Evolutionary conservation across 2,113 vertebrate genomes (phyloP).

Genomic region (Nestor notabilis): DNA sequence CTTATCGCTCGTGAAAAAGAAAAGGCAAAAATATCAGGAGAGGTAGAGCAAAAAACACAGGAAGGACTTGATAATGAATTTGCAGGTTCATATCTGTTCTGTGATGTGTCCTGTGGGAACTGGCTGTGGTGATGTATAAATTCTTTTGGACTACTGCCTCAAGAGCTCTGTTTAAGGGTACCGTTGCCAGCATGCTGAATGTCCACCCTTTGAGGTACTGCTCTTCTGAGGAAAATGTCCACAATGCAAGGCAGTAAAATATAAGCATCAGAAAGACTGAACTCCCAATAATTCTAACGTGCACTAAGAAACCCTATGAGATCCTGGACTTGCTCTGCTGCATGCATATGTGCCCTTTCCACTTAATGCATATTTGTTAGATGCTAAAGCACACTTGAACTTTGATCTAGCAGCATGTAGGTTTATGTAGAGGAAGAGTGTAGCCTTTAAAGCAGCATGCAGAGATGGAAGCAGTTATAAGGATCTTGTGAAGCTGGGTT

Average conservation of each 20-base stretch:
- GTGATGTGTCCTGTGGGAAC: not conserved
- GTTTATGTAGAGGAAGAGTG: not conserved
- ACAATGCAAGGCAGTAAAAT: not conserved
- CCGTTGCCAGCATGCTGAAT: not conserved
- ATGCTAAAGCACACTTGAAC: not conserved
- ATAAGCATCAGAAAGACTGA: not conserved
- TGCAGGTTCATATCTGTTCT: not conserved
- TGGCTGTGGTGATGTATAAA: not conserved
- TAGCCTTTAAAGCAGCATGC: not conserved
- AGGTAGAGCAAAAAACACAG: not conserved
- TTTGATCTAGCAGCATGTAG: not conserved
- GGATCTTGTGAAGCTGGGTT: not conserved
- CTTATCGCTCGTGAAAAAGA: not conserved
- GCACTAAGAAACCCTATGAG: not conserved
- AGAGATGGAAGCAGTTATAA: not conserved
- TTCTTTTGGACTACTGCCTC: not conserved
- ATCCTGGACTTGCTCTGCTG: not conserved
- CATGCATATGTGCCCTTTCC: fast-evolving
- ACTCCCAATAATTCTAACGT: not conserved
- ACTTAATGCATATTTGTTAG: not conserved
- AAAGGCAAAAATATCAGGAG: not conserved
- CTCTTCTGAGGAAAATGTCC: not conserved
- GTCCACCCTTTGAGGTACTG: not conserved
- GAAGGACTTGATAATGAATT: not conserved
- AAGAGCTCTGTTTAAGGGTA: not conserved